Base-by-base conservation (phyloP, 1,140 invertebrate species). In the Liolophura sinensis region DNA sequence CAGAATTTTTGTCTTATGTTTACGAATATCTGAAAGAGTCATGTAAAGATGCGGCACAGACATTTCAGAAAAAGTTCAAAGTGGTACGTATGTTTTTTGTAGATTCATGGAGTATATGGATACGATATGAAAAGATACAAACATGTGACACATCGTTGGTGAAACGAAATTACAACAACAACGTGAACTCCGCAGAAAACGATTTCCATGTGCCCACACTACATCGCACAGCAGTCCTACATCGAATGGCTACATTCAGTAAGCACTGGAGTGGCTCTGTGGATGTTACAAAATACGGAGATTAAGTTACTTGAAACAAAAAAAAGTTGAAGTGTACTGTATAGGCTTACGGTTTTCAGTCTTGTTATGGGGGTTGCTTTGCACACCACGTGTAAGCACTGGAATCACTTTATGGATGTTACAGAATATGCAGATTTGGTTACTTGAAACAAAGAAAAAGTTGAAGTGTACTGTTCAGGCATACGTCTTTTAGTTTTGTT, bases 41-140 rank as follows among this genome's bases (percentile, higher is more conserved):
- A 46, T 72, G 70, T 54, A 62, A 62, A 61, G 65, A 72, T 20
- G 67, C 60, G 9, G 70, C 70, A 3, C 61, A 65, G 22, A 51
- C 46, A n/a, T 69, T 72, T 27, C 63, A 72, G 55, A 58, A 66
- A 40, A 65, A 66, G 52, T 65, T 68, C n/a, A 69, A 69, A 56
- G 40, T 68, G 20, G 69, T 71, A 68, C 62, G 69, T 68, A 55
- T 58, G 16, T 25, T 22, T 18, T 60, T 16, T 27, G 27, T 47
- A 16, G 24, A 59, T n/a, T 15, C 18, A 20, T 20, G 7, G n/a
- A 24, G 7, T 20, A n/a, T 5, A n/a, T 20, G 7, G 3, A 20
- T 12, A 24, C 24, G n/a, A 54, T 12, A 20, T n/a, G 3, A 20
- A 24, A 3, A 54, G 12, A n/a, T 20, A 24, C 12, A 20, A 20